Conservation (phyloP, 2,797 vertebrate species). For the Sardinella longiceps region DNA sequence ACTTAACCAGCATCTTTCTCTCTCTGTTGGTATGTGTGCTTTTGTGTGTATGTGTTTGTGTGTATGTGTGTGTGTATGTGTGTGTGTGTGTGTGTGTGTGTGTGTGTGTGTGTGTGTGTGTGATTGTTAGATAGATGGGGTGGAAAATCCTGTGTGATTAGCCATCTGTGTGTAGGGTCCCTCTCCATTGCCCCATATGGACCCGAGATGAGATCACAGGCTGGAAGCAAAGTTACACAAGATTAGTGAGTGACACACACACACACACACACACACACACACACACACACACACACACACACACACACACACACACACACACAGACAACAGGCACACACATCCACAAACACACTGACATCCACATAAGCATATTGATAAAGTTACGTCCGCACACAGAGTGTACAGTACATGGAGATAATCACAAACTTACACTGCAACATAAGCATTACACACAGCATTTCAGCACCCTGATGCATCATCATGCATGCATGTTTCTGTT, state of each 20-base stretch:
- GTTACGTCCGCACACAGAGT: neutral
- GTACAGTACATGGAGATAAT: neutral
- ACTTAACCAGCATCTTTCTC: neutral
- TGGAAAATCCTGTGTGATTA: constrained; percentile 57
- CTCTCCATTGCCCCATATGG: constrained; percentile 59
- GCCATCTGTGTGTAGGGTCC: constrained; percentile 59
- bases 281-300: constrained; percentile 26
- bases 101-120: neutral
- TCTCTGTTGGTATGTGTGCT: neutral
- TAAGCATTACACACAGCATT: neutral
- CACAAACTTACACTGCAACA: neutral
- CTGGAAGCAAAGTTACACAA: constrained; percentile 8
- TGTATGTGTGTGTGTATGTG: constrained; percentile 19
- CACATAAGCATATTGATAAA: neutral
- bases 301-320: constrained; percentile 20
- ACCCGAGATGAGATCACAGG: constrained; percentile 42
- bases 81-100: neutral
- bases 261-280: neutral
- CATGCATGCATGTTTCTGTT: neutral
- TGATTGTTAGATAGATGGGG: constrained; percentile 54
- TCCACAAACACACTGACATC: neutral
- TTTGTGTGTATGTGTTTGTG: neutral
- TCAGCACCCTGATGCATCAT: neutral
- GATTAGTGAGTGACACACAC: neutral
- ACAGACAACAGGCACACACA: constrained; percentile 23